Evolutionary conservation across 2,113 vertebrate genomes (phyloP).

Genomic region (Nyctibius bracteatus): DNA sequence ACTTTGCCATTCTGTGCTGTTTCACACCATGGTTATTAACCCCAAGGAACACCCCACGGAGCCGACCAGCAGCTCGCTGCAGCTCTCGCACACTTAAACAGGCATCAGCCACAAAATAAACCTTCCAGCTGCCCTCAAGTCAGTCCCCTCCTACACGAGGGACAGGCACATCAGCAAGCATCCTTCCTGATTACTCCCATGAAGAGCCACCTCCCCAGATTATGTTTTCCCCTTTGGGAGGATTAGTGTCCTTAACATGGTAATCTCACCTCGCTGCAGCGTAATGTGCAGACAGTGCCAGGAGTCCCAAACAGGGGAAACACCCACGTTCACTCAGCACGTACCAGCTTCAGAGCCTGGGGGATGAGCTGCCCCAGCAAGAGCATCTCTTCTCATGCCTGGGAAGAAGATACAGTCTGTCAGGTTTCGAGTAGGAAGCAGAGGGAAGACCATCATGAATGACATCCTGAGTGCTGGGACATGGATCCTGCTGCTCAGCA

Average conservation of each 20-base stretch:
- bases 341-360: not conserved
- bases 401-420: not conserved
- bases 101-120: not conserved
- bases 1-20: not conserved
- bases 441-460: not conserved
- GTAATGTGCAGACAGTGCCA: fast-evolving
- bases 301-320: no score
- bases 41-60: not conserved
- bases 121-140: not conserved
- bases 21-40: not conserved
- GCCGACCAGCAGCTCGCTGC: not conserved
- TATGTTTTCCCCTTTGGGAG: not conserved
- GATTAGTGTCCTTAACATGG: not conserved
- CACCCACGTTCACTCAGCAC: fast-evolving
- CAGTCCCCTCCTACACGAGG: fast-evolving
- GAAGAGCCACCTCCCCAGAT: not conserved
- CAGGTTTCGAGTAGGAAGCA: not conserved
- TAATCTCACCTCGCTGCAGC: not conserved
- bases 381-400: not conserved
- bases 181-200: not conserved
- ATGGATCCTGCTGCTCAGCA: not conserved
- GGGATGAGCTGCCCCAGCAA: not conserved
- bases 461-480: not conserved
- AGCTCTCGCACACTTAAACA: not conserved
- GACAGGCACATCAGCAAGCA: not conserved